A percentile compares a stretch with the other conserved stretches of the same genome.
Evolutionary conservation across 1,140 invertebrate species (phyloP).

Genomic region (Drosophila tropicalis): DNA sequence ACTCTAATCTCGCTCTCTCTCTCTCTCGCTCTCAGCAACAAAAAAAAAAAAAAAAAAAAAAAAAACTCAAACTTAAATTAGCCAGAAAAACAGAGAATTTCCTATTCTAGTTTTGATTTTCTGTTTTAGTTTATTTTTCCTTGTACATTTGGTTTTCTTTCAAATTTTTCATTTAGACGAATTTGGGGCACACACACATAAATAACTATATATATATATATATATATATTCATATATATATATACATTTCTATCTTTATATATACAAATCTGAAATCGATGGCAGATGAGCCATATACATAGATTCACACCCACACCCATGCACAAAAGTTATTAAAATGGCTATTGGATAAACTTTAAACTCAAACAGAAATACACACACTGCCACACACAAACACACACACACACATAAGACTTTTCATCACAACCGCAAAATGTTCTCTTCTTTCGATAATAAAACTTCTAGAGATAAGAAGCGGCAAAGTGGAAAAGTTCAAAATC

Average conservation of each 20-base stretch:
- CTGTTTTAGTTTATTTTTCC: background rate
- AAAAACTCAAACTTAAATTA: constrained; percentile 25
- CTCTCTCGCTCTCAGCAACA: constrained; percentile 12
- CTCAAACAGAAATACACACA: background rate
- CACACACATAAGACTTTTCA: constrained; percentile 21
- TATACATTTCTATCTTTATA: constrained; percentile 3
- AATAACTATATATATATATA: constrained; percentile 24
- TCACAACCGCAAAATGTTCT: constrained; percentile 35
- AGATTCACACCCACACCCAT: constrained; percentile 16
- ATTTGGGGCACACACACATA: constrained; percentile 49
- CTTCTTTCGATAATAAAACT: background rate
- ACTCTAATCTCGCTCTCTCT: constrained; percentile 10
- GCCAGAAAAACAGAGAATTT: background rate
- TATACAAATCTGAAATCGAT: background rate
- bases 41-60: constrained; percentile 21
- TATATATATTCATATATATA: background rate
- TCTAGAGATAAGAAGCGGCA: background rate
- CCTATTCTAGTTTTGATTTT: constrained; percentile 1
- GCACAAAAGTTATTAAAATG: constrained; percentile 21
- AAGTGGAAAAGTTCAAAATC: constrained; percentile 14
- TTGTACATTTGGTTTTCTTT: background rate
- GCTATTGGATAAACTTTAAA: constrained; percentile 6
- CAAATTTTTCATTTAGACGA: constrained; percentile 1
- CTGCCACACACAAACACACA: too few relatives aligned
- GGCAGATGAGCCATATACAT: background rate